phyloP scores from a whole-genome alignment of 1,140 invertebrate genomes.

The Brachionus rubens region DNA sequence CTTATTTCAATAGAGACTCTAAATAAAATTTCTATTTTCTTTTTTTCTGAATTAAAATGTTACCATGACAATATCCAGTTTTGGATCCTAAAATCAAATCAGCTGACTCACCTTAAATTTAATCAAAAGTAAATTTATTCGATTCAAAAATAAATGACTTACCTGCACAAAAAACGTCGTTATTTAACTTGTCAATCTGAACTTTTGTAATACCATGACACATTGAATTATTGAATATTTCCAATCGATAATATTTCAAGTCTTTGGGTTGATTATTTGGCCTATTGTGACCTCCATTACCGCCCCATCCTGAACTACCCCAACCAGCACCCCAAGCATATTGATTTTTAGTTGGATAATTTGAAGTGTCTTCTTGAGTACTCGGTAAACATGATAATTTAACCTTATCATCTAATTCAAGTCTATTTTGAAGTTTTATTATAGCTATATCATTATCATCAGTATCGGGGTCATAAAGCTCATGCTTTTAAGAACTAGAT shows the following conservation, averaged over 20 bases:
- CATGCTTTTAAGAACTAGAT: background rate
- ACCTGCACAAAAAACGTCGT: slow-evolving; percentile 24
- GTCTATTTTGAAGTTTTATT: background rate
- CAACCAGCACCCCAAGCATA: slow-evolving; percentile 4
- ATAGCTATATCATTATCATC: slow-evolving; percentile 29
- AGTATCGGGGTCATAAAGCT: background rate
- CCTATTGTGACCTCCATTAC: background rate
- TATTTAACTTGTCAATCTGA: background rate
- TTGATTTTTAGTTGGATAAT: slow-evolving; percentile 1
- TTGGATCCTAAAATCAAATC: background rate
- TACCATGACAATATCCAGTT: slow-evolving; percentile 21
- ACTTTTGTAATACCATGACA: background rate
- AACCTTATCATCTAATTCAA: slow-evolving; percentile 24
- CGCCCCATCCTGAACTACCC: background rate
- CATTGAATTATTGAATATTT: slow-evolving; percentile 28
- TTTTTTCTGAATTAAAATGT: background rate
- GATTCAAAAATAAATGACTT: background rate
- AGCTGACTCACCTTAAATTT: slow-evolving; percentile 3
- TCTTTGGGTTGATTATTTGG: background rate
- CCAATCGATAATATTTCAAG: background rate
- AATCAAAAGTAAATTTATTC: background rate
- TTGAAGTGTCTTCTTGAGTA: background rate
- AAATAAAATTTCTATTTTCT: background rate
- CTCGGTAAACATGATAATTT: slow-evolving; percentile 14
- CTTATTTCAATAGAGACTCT: background rate